Evolutionary conservation across 2,797 vertebrate species (phyloP), one percentile per base, ranked within the genome.

Genomic region (Acanthopagrus latus): DNA sequence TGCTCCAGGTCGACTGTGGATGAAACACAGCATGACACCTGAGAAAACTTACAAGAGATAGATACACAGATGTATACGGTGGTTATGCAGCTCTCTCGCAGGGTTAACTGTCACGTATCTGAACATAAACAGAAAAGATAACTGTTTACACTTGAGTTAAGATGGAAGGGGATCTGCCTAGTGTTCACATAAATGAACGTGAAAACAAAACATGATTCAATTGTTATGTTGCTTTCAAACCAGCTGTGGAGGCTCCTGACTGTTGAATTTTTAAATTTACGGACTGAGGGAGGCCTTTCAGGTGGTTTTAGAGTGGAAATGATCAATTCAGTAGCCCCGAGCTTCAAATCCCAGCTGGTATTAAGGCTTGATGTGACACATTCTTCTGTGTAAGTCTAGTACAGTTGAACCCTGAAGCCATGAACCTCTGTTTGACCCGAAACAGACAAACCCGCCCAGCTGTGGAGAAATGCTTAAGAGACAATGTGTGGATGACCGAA

Each of bases 1-100:
- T 99, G 98, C 92, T 99, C 98, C 95, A 99, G 93, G 94, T 99
- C 98, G 93, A 98, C 98, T 99, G 92, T 74, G 94, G 92, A 93
- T 59, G 41, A 91, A 89, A 92, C 71, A 67, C 72, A 88, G 81
- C 1, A 18, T 69, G 65, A 84, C 63, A 23, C 20, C 29, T 79
- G 63, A 89, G 79, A 88, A 82, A 79, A 82, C 64, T 14, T 64
- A 76, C 80, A 74, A 54, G 64, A 77, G 84, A 92, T 54, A 71
- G 74, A 86, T 74, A 29, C 82, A 81, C 29, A 77, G 81, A 91
- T 88, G 87, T 82, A 88, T 80, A 48, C 7, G 21, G 63, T 81
- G 74, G 88, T 83, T 86, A 80, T 50, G 82, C 64, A 54, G 84
- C 74, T 73, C 83, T 86, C 87, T 82, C 11, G 9, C 76, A 13